Conservation (phyloP, 2,888 invertebrate genomes). For the Lapara coniferarum region DNA sequence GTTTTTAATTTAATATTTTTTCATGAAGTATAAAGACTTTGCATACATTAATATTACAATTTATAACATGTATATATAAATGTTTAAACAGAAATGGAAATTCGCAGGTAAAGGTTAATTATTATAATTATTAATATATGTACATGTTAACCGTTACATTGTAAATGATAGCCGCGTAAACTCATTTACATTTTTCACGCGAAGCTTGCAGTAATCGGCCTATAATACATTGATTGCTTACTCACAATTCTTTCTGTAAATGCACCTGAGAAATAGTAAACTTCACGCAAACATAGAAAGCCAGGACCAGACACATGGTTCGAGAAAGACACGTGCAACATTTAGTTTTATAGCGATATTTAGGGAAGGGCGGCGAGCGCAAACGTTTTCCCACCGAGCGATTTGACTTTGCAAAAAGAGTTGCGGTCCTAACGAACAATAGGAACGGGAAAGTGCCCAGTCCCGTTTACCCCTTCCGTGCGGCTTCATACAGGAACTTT, state of each 20-base stretch:
- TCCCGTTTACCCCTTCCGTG: slow-evolving; percentile 69
- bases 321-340: background rate
- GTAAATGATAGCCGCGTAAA: background rate
- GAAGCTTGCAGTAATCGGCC: background rate
- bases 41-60: too few species aligned
- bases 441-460: slow-evolving; percentile 66
- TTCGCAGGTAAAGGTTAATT: background rate
- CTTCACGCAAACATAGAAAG: background rate
- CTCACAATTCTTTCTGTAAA: background rate
- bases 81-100: background rate
- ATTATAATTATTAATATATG: too few species aligned
- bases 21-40: too few species aligned
- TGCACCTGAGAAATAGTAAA: background rate
- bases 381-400: slow-evolving; percentile 43
- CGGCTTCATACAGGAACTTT: slow-evolving; percentile 73
- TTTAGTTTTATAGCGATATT: slow-evolving; percentile 24
- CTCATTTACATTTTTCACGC: background rate
- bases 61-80: background rate
- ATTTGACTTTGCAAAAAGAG: slow-evolving; percentile 65
- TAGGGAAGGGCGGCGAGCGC: slow-evolving; percentile 9
- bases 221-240: background rate
- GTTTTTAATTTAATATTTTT: too few species aligned
- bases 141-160: too few species aligned
- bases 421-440: slow-evolving; percentile 56
- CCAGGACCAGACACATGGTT: slow-evolving; percentile 5